Evolutionary conservation across 2,113 vertebrate species (phyloP).

Genomic region (Chamaea fasciata): DNA sequence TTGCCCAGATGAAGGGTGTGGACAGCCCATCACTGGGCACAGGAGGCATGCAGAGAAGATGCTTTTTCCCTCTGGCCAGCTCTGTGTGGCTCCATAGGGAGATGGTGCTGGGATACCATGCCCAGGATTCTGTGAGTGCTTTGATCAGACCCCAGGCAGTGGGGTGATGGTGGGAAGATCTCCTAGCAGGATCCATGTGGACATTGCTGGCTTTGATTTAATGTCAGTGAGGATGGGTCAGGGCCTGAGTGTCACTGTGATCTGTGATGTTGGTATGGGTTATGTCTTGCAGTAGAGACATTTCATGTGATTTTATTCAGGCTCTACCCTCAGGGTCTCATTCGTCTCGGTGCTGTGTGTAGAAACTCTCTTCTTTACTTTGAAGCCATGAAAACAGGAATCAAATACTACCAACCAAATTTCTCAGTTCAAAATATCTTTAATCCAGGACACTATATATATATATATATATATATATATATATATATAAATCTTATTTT

Average conservation of each 20-base stretch:
- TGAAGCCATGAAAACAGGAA: neutral
- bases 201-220: neutral
- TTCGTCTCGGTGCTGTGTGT: neutral
- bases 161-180: neutral
- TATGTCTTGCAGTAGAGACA: neutral
- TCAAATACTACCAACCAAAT: neutral
- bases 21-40: neutral
- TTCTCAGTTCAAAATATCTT: neutral
- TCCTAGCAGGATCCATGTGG: neutral
- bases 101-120: rapidly evolving
- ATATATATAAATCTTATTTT: neutral
- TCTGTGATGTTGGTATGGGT: neutral
- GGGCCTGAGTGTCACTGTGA: neutral
- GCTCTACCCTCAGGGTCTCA: neutral
- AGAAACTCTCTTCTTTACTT: neutral
- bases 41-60: neutral
- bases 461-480: no score
- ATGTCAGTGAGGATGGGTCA: neutral
- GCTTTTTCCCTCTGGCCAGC: neutral
- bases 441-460: neutral
- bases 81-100: neutral
- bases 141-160: neutral
- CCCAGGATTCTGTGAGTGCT: neutral
- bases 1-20: neutral
- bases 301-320: neutral